Conservation (phyloP, 1,140 invertebrate genomes). For the Penaeus indicus region DNA sequence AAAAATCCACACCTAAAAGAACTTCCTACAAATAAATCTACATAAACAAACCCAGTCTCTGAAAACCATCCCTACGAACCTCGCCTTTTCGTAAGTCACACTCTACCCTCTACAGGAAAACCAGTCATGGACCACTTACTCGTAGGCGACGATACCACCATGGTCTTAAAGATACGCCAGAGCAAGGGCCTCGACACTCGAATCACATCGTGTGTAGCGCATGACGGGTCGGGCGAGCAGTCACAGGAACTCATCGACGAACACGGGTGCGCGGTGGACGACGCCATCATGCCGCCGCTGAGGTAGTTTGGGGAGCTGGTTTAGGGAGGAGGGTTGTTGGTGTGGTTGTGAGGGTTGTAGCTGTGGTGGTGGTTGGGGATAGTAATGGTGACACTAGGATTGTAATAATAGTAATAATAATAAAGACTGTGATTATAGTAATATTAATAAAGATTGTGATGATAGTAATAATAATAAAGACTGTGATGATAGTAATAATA, state of each 20-base stretch:
- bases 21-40: neutral
- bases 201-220: slow-evolving; percentile 80
- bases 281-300: slow-evolving; percentile 76
- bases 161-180: slow-evolving; percentile 79
- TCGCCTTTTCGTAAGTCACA: too few relatives aligned
- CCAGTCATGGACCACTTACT: slow-evolving; percentile 66
- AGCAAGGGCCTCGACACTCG: slow-evolving; percentile 75
- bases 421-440: too few relatives aligned
- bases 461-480: too few relatives aligned
- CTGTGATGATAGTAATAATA: too few relatives aligned
- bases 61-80: neutral
- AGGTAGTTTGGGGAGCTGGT: neutral
- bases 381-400: neutral
- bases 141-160: slow-evolving; percentile 78
- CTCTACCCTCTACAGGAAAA: slow-evolving; percentile 28
- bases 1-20: neutral
- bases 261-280: slow-evolving; percentile 80
- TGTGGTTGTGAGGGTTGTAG: neutral
- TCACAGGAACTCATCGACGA: slow-evolving; percentile 80
- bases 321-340: neutral
- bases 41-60: neutral
- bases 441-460: too few relatives aligned
- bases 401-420: neutral
- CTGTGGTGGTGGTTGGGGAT: neutral
- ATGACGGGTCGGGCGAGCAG: slow-evolving; percentile 80